phyloP scores from a whole-genome alignment of 2,888 invertebrate species.

The Caenorhabditis macrosperma region DNA sequence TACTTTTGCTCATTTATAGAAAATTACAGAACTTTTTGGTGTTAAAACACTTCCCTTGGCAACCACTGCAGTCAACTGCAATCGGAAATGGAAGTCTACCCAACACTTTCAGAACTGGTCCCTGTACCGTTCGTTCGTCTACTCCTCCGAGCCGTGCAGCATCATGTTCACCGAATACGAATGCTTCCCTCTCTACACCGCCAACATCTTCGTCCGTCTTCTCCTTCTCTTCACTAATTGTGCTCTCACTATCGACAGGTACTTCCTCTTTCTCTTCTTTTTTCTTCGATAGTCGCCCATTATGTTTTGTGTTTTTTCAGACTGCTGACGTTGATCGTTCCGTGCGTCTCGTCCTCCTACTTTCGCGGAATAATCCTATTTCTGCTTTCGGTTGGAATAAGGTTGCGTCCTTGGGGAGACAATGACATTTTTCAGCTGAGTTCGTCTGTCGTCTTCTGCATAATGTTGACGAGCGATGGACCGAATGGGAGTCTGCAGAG shows the following conservation, averaged over 20 bases:
- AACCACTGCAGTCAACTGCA: too few species aligned
- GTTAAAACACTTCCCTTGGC: too few species aligned
- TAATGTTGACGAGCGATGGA: neutral
- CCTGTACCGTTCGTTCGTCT: constrained; percentile 19
- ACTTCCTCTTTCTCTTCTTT: too few species aligned
- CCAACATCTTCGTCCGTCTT: constrained; percentile 21
- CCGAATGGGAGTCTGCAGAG: constrained; percentile 3
- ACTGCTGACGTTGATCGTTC: constrained; percentile 2
- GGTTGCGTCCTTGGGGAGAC: too few species aligned
- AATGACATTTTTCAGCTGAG: neutral
- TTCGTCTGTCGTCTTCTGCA: neutral
- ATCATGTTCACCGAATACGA: constrained; percentile 42
- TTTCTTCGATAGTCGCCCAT: neutral
- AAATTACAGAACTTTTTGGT: too few species aligned
- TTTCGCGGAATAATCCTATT: constrained; percentile 1
- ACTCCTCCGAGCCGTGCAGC: constrained; percentile 13
- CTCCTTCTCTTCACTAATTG: constrained; percentile 22
- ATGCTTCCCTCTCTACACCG: constrained; percentile 16
- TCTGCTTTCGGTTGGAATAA: neutral
- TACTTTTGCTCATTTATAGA: too few species aligned
- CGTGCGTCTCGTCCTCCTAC: neutral
- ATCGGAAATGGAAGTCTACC: too few species aligned
- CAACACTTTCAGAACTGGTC: constrained; percentile 45
- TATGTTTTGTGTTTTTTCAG: neutral
- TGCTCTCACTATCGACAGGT: constrained; percentile 23